Evolutionary conservation across 2,888 invertebrate species (phyloP), one percentile per base, ranked within the genome.

Genomic region (Tinea pellionella): DNA sequence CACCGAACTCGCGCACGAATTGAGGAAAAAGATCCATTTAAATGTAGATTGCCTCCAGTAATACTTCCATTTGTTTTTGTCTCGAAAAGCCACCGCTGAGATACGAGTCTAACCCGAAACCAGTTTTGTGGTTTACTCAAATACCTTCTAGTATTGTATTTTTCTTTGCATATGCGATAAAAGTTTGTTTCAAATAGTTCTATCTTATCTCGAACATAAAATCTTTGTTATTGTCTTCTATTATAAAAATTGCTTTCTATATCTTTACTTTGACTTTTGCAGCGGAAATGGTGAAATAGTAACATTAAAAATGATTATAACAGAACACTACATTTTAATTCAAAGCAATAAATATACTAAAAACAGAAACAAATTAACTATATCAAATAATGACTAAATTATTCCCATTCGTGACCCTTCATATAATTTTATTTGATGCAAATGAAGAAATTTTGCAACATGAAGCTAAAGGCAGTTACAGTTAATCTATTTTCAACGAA

Each of bases 31-130:
- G 81, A 83, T 84, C 83, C 77, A 86, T 86, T 86, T 85, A 85
- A 86, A 85, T 86, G 86, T 78, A 86, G 84, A 85, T 85, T 85
- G 84, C 83, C 78, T 77, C 69, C 74, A 71, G 82, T 83, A 85
- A 85, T 84, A 84, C 86, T 83, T 82, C 81, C 84, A 86, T 86
- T 86, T 85, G 85, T 85, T 86, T 83, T 83, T 83, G 84, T 83
- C 78, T 78, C 72, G 64, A 67, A 69, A 72, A 76, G 75, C 77
- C 75, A 72, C 74, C 71, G 43, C 47, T 69, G 75, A 78, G 79
- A 81, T 80, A 78, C 79, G 78, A 71, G 71, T 75, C 67, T 70
- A 73, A 66, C 69, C 73, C 69, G 69, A 70, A 73, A 75, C 72
- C 75, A 71, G 72, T 74, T 78, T 73, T 70, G 78, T 70, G 80